Percentiles rank a stretch among this genome's conserved stretches.
These are phyloP conservation scores for Adelges cooleyi DNA, from an alignment of 1,140 invertebrate species.

Conservation along the genomic window DNA sequence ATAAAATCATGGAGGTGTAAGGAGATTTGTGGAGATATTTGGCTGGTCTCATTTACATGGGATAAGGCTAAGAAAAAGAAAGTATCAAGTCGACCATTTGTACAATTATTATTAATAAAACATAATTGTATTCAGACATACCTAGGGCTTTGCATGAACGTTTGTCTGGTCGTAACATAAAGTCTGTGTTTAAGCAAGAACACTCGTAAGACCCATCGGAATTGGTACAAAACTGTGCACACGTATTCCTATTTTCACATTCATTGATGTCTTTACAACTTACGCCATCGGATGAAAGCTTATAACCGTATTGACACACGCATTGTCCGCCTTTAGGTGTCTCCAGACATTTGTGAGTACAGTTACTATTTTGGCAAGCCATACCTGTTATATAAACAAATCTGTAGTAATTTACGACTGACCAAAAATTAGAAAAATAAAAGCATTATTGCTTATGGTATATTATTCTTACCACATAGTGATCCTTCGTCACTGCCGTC, in stretches of 20 bases:
- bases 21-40: no score
- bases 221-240: conserved; percentile 76
- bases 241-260: conserved; percentile 46
- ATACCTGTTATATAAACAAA: conserved; percentile 26
- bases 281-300: conserved; percentile 30
- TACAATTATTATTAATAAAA: background rate
- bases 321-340: conserved; percentile 34
- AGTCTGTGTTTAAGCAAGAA: conserved; percentile 61
- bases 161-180: conserved; percentile 53
- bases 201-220: conserved; percentile 69
- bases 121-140: conserved; percentile 13
- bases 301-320: conserved; percentile 32
- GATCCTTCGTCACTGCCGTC: conserved; percentile 34
- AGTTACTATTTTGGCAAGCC: conserved; percentile 30
- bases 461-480: conserved; percentile 30
- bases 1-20: no score
- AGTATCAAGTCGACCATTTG: background rate
- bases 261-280: conserved; percentile 35
- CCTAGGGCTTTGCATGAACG: conserved; percentile 53
- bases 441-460: background rate
- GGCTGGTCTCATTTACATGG: no score
- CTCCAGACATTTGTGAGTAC: conserved; percentile 33
- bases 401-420: background rate
- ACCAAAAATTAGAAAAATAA: background rate
- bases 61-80: no score